phyloP scores from a whole-genome alignment of 2,797 vertebrate species.

The Synanceia verrucosa region DNA sequence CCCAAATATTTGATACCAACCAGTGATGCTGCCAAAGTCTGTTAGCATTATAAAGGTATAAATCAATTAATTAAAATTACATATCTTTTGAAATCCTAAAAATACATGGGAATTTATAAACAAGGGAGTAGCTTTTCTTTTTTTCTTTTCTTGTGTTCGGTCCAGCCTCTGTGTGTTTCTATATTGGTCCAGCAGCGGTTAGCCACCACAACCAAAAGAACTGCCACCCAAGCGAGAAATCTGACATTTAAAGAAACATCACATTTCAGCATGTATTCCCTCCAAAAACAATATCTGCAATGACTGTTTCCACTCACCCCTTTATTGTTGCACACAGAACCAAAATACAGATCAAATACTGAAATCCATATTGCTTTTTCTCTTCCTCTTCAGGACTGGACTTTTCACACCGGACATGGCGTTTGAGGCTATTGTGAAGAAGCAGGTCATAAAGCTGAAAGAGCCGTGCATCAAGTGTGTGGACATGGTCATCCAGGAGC shows the following conservation, averaged over 20 bases:
- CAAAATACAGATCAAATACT: conserved; percentile 2
- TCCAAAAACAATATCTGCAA: conserved; percentile 13
- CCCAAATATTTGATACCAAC: not conserved
- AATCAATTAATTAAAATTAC: conserved; percentile 11
- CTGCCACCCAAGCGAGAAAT: conserved; percentile 39
- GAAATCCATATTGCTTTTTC: not conserved
- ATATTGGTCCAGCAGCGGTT: conserved; percentile 45
- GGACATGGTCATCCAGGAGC: conserved; percentile 96
- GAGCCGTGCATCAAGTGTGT: conserved; percentile 95
- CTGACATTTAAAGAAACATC: conserved; percentile 38
- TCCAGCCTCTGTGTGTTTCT: conserved; percentile 41
- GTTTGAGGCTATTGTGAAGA: conserved; percentile 97
- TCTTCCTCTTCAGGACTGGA: conserved; percentile 76
- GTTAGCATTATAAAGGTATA: not conserved
- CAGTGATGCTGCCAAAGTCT: not conserved
- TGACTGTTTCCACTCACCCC: not conserved
- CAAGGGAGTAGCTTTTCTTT: conserved; percentile 29
- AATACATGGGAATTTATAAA: conserved; percentile 33
- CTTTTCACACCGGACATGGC: conserved; percentile 98
- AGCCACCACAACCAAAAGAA: conserved; percentile 28
- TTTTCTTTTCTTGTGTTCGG: conserved; percentile 3
- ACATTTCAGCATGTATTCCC: conserved; percentile 14
- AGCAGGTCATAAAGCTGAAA: conserved; percentile 95
- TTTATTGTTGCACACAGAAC: conserved; percentile 1
- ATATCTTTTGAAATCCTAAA: conserved; percentile 22